These are phyloP conservation scores for Coptotermes formosanus DNA, from an alignment of 1,140 invertebrate genomes.

Conservation along the genomic window DNA sequence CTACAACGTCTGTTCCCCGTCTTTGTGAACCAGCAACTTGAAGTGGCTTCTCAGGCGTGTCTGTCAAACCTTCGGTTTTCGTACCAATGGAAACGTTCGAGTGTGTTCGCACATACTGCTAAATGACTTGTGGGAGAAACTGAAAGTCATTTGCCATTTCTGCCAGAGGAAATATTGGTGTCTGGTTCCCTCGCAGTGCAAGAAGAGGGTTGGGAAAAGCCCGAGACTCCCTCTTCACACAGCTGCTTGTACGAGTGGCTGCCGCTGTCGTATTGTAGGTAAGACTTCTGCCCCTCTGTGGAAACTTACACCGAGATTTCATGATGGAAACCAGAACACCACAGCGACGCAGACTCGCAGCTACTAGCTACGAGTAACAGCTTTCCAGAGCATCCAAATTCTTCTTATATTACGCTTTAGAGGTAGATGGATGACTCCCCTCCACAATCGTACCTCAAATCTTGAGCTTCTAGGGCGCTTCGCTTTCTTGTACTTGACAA, in stretches of 20 bases:
- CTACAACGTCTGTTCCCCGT: background rate
- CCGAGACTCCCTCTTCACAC: background rate
- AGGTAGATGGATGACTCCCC: background rate
- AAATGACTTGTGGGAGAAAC: background rate
- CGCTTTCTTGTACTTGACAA: background rate
- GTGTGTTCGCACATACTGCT: background rate
- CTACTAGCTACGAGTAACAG: background rate
- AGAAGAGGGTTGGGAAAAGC: background rate
- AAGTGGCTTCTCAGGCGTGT: no score
- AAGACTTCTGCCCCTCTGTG: background rate
- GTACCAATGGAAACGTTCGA: background rate
- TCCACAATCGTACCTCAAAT: background rate
- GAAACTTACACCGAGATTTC: background rate
- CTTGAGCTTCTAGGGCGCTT: background rate
- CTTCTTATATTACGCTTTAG: background rate
- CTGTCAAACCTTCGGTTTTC: background rate
- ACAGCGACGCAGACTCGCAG: background rate
- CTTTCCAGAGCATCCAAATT: background rate
- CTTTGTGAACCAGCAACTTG: no score
- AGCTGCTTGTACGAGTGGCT: background rate
- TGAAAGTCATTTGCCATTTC: slow-evolving; percentile 15
- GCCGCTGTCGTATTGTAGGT: background rate
- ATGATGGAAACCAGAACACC: background rate
- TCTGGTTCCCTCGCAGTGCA: background rate
- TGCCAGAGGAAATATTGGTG: slow-evolving; percentile 5